Base-by-base conservation (phyloP, 2,888 invertebrate genomes). In the Amphipyra berbera region DNA sequence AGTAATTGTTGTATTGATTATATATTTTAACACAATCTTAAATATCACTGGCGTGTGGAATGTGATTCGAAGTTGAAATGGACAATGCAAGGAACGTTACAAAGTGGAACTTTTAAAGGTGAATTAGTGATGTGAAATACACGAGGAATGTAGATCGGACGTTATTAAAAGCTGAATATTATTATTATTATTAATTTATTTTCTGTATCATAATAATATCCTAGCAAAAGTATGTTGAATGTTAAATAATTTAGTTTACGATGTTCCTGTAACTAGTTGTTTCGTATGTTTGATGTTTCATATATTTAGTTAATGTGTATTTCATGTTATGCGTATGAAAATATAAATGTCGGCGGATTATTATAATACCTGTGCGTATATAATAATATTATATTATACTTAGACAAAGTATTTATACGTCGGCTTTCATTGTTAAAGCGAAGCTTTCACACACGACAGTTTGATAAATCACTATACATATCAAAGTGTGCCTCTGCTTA, bases 401-500 rank as follows among this genome's bases (percentile, higher is more conserved):
- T 80, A 77, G 77, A 82, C 60, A 68, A 71, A 76, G 76, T 78
- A 76, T 77, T 78, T 78, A 70, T 75, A 72, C 75, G 85, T 89
- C 82, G 82, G 94, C 94, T 94, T 94, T 92, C 85, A 88, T 83
- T 87, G 92, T 91, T 89, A 80, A 91, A 91, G 91, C 89, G 85
- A 86, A 85, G 92, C 92, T 92, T 91, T 88, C 86, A 87, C 84
- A 83, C 83, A 84, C 74, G 76, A 82, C 83, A 79, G 83, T 82
- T 84, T 78, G 81, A 81, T 78, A 80, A 82, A 88, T 88, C 90
- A 91, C 89, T 87, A 90, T 89, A 94, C 94, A 95, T 95, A 95
- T 95, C 94, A 93, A 92, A 83, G 92, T 94, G 94, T 95, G 94
- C 94, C 94, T 95, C 92, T 90, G 94, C 94, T 93, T 94, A 68